Conservation (phyloP, 2,888 invertebrate genomes). For the Rotaria magnacalcarata region DNA sequence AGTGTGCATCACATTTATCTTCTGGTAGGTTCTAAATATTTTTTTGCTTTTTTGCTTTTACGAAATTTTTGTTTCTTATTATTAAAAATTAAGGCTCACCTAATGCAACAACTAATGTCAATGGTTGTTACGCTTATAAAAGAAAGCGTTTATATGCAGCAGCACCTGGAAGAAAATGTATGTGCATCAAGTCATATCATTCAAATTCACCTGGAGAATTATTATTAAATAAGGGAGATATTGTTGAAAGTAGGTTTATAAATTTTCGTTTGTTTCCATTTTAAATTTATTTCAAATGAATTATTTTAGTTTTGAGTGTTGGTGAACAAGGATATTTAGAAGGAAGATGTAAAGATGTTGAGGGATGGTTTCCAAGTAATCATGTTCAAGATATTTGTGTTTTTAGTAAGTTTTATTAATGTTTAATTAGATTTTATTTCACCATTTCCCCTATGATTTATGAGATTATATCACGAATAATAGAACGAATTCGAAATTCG, state of each 20-base stretch:
- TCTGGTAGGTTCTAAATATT: neutral
- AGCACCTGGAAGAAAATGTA: conserved; percentile 74
- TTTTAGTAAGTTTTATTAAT: conserved; percentile 30
- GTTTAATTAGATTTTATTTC: too few species aligned
- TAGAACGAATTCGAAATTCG: too few species aligned
- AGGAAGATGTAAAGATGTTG: conserved; percentile 67
- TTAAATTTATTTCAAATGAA: neutral
- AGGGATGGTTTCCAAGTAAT: conserved; percentile 74
- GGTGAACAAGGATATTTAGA: conserved; percentile 83
- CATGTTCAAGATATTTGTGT: conserved; percentile 80
- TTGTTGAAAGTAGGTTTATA: conserved; percentile 71
- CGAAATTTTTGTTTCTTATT: too few species aligned
- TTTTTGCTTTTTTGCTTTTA: too few species aligned
- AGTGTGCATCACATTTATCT: conserved; percentile 35
- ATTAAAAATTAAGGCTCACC: neutral
- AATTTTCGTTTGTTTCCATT: neutral
- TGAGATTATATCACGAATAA: too few species aligned
- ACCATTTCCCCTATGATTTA: neutral
- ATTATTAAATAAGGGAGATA: conserved; percentile 78
- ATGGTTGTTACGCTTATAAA: conserved; percentile 47
- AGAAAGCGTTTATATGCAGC: conserved; percentile 48
- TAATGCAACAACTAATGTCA: neutral
- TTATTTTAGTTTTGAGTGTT: conserved; percentile 73
- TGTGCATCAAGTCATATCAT: conserved; percentile 77
- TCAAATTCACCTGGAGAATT: conserved; percentile 73